Evolutionary conservation across 2,888 invertebrate species (phyloP), one percentile per base, ranked within the genome.

Genomic region (Lumbricus terrestris): DNA sequence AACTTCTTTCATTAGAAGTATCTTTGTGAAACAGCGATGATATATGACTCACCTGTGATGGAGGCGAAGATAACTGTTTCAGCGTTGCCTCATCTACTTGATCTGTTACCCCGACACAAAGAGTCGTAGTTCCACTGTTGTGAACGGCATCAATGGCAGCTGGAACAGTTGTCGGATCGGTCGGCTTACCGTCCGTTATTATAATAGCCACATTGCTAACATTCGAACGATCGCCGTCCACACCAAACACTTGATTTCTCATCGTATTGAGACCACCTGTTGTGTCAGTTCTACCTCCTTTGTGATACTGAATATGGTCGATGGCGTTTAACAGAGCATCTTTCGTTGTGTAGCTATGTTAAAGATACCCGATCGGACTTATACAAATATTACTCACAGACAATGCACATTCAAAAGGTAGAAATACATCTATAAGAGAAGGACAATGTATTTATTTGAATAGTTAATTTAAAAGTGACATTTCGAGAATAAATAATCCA

Each of bases 251-350:
- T 40, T 35, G 88, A n/a, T 38, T 88, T n/a, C 38, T 88, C 37
- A 38, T n/a, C 23, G 29, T 4, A 20, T 42, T 38, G 38, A 88
- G 88, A 37, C 88, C 88, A n/a, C 88, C 88, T 33, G 88, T 42
- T 4, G 88, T 88, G 29, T 88, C 88, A n/a, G 88, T 88, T n/a
- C 34, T 88, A 38, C 88, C 88, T 3, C 88, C 88, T 83, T 83
- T 83, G 34, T 16, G 33, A 42, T 88, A 88, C 3, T 18, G 38
- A 42, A 88, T 33, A 20, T 29, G 11, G n/a, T 42, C 88, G 38
- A 88, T 37, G 33, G 88, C 88, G 3, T 20, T 33, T 23, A 88
- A 34, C 29, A 88, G 40, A 3, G 34, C 16, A 3, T 33, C 38
- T 88, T 42, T 88, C 34, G n/a, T 35, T 3, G 88, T 88, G 42